Percentiles rank a stretch among this genome's conserved stretches.
phyloP scores from a whole-genome alignment of 1,140 invertebrate species.

The Magallana gigas region DNA sequence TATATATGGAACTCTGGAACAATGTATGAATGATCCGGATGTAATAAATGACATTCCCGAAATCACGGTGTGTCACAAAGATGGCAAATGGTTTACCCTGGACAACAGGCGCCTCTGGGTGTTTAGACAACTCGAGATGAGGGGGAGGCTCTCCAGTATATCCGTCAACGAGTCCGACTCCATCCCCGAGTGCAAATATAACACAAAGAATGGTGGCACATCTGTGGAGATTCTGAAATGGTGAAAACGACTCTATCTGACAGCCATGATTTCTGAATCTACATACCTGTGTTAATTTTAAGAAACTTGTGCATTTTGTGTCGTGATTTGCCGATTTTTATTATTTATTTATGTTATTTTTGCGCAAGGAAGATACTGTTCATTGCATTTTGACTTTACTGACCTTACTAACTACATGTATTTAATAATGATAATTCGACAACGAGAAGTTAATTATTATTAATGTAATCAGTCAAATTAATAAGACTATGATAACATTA shows the following conservation, averaged over 20 bases:
- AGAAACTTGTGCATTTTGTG: no score
- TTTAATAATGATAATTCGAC: no score
- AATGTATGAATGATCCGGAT: background rate
- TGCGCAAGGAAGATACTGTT: no score
- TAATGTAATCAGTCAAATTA: no score
- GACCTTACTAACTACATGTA: no score
- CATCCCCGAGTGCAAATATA: slow-evolving; percentile 33
- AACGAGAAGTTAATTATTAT: no score
- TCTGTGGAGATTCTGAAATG: slow-evolving; percentile 2
- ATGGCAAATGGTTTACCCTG: slow-evolving; percentile 51
- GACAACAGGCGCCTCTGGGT: slow-evolving; percentile 57
- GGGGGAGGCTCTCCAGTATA: slow-evolving; percentile 20
- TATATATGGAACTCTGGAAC: background rate
- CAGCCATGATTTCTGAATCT: no score
- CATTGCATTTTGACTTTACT: no score
- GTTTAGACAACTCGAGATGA: slow-evolving; percentile 42
- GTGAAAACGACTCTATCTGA: background rate
- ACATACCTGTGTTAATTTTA: no score
- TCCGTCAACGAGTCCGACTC: slow-evolving; percentile 1
- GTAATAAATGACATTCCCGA: background rate
- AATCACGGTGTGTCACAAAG: background rate
- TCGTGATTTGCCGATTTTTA: no score
- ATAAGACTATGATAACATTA: no score
- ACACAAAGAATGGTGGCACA: slow-evolving; percentile 43
- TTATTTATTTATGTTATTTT: no score